phyloP scores from a whole-genome alignment of 2,888 invertebrate species.

The Drosophila robusta region DNA sequence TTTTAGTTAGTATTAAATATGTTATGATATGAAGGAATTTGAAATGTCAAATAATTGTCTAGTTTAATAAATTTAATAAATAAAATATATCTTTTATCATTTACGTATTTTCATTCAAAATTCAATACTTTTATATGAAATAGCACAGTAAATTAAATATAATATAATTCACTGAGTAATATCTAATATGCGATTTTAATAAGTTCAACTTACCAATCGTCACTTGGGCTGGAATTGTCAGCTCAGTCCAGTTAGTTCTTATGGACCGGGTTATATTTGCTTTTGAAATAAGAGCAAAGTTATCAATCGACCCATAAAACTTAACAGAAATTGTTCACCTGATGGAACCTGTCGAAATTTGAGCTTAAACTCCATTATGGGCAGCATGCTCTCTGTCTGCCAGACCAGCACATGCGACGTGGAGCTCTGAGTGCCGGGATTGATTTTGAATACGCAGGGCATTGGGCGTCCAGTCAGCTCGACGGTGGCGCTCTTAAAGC shows the following conservation, averaged over 20 bases:
- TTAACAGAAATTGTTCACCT: constrained; percentile 55
- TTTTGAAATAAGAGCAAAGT: background rate
- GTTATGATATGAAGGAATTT: background rate
- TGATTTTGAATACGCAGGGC: constrained; percentile 84
- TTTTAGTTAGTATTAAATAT: background rate
- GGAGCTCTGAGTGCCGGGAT: constrained; percentile 81
- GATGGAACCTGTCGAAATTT: constrained; percentile 84
- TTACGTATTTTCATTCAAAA: too few species aligned
- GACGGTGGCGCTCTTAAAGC: constrained; percentile 89
- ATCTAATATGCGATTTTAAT: too few species aligned
- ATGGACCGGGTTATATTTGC: constrained; percentile 51
- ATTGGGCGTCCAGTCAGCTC: constrained; percentile 88
- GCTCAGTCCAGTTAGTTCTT: constrained; percentile 81
- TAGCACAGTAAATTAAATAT: too few species aligned
- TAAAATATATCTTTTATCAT: background rate
- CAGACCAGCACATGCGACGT: constrained; percentile 91
- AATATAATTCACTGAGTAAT: too few species aligned
- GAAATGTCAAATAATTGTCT: too few species aligned
- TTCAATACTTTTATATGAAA: too few species aligned
- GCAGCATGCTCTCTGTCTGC: constrained; percentile 93
- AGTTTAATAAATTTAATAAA: too few species aligned
- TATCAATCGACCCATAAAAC: background rate
- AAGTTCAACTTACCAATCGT: constrained; percentile 77
- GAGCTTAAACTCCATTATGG: constrained; percentile 90
- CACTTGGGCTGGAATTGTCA: constrained; percentile 83